A percentile compares a stretch with the other conserved stretches of the same genome.
Evolutionary conservation across 2,113 vertebrate genomes (phyloP).

Genomic region (Ibidorhyncha struthersii): DNA sequence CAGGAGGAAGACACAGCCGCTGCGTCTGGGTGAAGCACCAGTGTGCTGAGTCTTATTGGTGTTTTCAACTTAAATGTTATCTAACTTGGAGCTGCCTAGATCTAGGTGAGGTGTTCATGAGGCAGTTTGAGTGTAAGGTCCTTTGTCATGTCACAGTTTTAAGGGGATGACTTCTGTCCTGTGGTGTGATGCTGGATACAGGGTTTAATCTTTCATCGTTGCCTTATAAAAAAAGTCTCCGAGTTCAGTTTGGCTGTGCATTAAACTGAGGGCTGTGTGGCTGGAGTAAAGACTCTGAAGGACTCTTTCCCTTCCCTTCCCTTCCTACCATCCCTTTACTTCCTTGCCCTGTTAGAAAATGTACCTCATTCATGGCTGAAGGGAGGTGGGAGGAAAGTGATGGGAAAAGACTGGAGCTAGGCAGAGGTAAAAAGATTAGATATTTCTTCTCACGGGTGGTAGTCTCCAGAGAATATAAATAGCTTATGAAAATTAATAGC

Average conservation of each 20-base stretch:
- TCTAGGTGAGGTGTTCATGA: neutral
- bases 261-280: neutral
- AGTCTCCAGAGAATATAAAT: neutral
- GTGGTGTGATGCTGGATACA: neutral
- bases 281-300: neutral
- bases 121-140: neutral
- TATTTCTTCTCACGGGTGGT: neutral
- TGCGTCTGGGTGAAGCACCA: neutral
- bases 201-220: neutral
- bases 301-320: neutral
- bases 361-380: neutral
- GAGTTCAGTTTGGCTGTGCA: fast-evolving
- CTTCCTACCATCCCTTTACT: neutral
- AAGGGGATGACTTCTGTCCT: neutral
- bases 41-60: neutral
- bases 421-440: neutral
- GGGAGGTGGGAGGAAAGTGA: neutral
- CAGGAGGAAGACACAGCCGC: neutral
- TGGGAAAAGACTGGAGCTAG: neutral
- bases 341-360: neutral
- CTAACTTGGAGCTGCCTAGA: neutral
- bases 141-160: neutral
- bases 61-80: neutral
- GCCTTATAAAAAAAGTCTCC: neutral
- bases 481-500: neutral